Conservation (phyloP, 2,888 invertebrate species). For the Lasioglossum leucozonium region DNA sequence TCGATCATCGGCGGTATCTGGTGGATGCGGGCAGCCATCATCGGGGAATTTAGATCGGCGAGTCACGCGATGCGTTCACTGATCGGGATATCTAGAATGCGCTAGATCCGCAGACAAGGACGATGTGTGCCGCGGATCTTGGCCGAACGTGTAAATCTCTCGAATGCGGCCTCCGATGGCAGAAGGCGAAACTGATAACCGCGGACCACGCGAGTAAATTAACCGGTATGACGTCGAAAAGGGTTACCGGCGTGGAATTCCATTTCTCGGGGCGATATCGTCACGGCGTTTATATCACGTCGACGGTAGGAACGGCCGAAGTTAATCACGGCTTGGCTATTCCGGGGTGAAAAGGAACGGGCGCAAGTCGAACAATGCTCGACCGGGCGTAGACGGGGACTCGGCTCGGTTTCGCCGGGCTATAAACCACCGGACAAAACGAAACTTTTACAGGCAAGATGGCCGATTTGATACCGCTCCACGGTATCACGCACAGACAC, state of each 20-base stretch:
- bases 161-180: slow-evolving; percentile 51
- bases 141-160: slow-evolving; percentile 52
- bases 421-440: slow-evolving; percentile 23
- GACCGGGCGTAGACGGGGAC: slow-evolving; percentile 23
- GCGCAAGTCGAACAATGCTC: slow-evolving; percentile 42
- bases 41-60: slow-evolving; percentile 48
- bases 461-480: slow-evolving; percentile 21
- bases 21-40: slow-evolving; percentile 1
- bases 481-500: neutral
- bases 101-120: slow-evolving; percentile 49
- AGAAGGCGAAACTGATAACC: slow-evolving; percentile 63
- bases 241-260: slow-evolving; percentile 68
- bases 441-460: slow-evolving; percentile 27
- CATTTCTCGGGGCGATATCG: slow-evolving; percentile 67
- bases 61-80: slow-evolving; percentile 52
- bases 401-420: neutral
- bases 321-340: slow-evolving; percentile 59
- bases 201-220: slow-evolving; percentile 62
- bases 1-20: slow-evolving; percentile 26
- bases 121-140: slow-evolving; percentile 50
- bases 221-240: slow-evolving; percentile 63
- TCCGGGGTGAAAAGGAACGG: slow-evolving; percentile 46
- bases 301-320: slow-evolving; percentile 56
- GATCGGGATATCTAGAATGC: slow-evolving; percentile 48
- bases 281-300: slow-evolving; percentile 55